Evolutionary conservation across 2,797 vertebrate genomes (phyloP).

Genomic region (Esox masquinongy): DNA sequence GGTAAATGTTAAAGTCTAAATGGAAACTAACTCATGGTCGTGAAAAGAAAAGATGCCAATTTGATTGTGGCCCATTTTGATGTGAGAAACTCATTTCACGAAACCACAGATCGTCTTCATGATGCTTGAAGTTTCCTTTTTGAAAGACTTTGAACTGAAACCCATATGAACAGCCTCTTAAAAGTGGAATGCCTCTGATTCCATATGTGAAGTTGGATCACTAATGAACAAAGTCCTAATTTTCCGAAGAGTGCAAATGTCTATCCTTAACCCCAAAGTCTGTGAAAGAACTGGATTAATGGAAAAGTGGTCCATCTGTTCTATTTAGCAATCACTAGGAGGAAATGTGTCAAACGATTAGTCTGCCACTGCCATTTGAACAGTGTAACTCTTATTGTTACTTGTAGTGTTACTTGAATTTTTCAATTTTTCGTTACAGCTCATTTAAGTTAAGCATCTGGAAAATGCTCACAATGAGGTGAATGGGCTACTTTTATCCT

Average conservation of each 20-base stretch:
- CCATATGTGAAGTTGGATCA: conserved; percentile 55
- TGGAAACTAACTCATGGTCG: conserved; percentile 46
- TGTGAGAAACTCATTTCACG: conserved; percentile 65
- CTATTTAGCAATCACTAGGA: conserved; percentile 16
- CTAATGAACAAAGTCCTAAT: conserved; percentile 49
- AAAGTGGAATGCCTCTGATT: conserved; percentile 39
- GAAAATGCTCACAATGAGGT: neutral
- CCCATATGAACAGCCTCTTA: conserved; percentile 17
- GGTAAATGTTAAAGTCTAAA: conserved; percentile 38
- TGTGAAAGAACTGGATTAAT: conserved; percentile 39
- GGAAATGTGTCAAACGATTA: neutral
- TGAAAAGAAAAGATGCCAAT: conserved; percentile 46
- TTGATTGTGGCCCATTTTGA: conserved; percentile 56
- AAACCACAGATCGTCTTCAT: conserved; percentile 58
- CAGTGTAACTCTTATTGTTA: neutral
- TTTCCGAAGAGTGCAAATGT: conserved; percentile 62
- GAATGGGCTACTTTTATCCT: neutral
- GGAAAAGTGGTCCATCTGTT: neutral
- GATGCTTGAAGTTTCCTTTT: conserved; percentile 49
- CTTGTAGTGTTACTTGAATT: too few relatives aligned
- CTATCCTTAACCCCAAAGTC: conserved; percentile 54
- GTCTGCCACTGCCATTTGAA: neutral
- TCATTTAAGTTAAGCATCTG: neutral
- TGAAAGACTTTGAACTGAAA: conserved; percentile 44
- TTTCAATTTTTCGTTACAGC: neutral